These are phyloP conservation scores for Sympetrum striolatum DNA, from an alignment of 2,888 invertebrate genomes.

Conservation along the genomic window DNA sequence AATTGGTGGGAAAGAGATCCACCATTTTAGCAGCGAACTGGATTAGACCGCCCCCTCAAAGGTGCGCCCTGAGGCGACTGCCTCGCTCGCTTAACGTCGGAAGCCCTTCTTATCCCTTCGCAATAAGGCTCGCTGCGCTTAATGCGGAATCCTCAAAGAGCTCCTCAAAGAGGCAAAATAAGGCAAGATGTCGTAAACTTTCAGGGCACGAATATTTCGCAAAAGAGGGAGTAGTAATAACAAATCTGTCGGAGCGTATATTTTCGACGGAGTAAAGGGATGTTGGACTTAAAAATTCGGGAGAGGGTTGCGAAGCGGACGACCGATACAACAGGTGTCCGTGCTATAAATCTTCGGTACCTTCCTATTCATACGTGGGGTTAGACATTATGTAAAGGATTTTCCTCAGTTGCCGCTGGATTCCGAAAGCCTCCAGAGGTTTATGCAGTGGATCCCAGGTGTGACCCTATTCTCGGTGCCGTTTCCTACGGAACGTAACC, in stretches of 20 bases:
- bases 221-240: too few species aligned
- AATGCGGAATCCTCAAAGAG: too few species aligned
- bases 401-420: slow-evolving; percentile 1
- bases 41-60: too few species aligned
- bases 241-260: neutral
- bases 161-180: too few species aligned
- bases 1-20: too few species aligned
- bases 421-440: neutral
- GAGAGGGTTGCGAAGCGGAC: neutral
- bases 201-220: too few species aligned
- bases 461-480: slow-evolving; percentile 5
- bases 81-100: too few species aligned
- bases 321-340: slow-evolving; percentile 19
- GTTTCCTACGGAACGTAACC: neutral
- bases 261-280: neutral
- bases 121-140: too few species aligned
- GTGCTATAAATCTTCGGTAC: neutral
- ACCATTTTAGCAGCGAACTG: too few species aligned
- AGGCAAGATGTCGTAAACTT: too few species aligned
- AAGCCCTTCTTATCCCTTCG: too few species aligned
- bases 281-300: neutral
- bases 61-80: too few species aligned
- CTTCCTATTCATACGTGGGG: neutral
- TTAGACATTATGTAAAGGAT: neutral
- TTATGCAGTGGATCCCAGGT: slow-evolving; percentile 18